A percentile compares a stretch with the other conserved stretches of the same genome.
Evolutionary conservation across 2,888 invertebrate genomes (phyloP).

Genomic region (Artemia sp.): DNA sequence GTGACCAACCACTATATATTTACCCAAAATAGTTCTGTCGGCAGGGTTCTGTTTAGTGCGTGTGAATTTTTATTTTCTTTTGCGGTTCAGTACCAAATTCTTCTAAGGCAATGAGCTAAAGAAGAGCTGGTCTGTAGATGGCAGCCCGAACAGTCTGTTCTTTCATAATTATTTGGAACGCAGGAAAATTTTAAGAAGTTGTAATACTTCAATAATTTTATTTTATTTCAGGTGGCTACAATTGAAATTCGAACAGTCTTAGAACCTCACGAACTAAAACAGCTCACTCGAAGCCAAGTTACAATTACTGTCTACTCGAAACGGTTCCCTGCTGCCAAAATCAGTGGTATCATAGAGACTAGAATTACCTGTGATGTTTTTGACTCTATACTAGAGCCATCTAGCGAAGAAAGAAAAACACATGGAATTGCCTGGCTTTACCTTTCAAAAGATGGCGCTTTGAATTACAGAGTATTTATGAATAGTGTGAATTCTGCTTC

Average conservation of each 20-base stretch:
- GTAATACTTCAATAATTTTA: constrained; percentile 20
- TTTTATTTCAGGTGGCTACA: constrained; percentile 43
- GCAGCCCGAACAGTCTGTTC: too few species aligned
- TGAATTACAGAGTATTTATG: constrained; percentile 55
- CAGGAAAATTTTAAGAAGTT: not conserved
- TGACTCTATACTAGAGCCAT: constrained; percentile 33
- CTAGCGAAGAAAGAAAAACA: constrained; percentile 27
- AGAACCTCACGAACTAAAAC: constrained; percentile 52
- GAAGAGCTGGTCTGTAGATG: too few species aligned
- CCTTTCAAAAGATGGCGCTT: constrained; percentile 55
- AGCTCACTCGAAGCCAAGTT: constrained; percentile 57
- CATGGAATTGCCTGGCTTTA: constrained; percentile 53
- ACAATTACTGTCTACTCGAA: constrained; percentile 51
- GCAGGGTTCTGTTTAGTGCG: too few species aligned
- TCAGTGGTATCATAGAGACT: constrained; percentile 53
- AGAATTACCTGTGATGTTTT: constrained; percentile 62
- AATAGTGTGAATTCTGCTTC: constrained; percentile 26
- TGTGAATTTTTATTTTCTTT: too few species aligned
- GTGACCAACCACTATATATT: too few species aligned
- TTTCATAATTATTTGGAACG: too few species aligned
- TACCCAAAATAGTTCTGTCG: too few species aligned
- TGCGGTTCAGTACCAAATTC: too few species aligned
- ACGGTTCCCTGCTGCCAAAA: constrained; percentile 42
- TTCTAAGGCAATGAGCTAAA: too few species aligned
- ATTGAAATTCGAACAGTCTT: constrained; percentile 62